Base-by-base conservation (phyloP, 2,113 vertebrate species). In the Gymnarchus niloticus region DNA sequence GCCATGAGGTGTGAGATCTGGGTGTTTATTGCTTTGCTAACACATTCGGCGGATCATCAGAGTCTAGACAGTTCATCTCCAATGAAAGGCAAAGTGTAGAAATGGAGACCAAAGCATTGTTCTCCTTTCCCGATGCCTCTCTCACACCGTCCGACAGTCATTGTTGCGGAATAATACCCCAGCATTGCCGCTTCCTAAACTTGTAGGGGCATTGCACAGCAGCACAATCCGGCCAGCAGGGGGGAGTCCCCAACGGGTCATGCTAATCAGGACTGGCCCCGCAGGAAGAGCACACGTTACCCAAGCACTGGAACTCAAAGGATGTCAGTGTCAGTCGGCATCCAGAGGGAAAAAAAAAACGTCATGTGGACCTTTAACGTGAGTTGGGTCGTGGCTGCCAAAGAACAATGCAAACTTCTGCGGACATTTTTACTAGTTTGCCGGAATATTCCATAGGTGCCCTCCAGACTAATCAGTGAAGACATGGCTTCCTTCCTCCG, bases 161-260 rank as follows among this genome's bases (percentile, higher is more conserved):
- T 95, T 95, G 94, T 95, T 86, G 73, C 61, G 85, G 88, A 90
- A 93, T 92, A 93, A 93, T 92, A 85, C 89, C 89, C 87, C 86
- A 90, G 85, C 90, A 88, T 80, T 80, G 37, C 86, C 83, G 91
- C 91, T 92, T 93, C 92, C 92, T 91, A 91, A 93, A 93, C 69
- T 14, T 93, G 90, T 93, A 82, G 88, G 86, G 88, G 85, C 83
- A 56, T 49, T 88, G 85, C 5, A 56, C 56, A 87, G 87, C 89
- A 87, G 89, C n/a, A 25, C 86, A 57, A 54, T 87, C 89, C 85
- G 73, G 44, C 84, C 87, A 88, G 88, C 86, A 84, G 89, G 89
- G 89, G 51, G 85, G 90, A 87, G 87, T 85, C 89, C 83, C n/a
- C 88, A 89, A 88, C 89, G 89, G 54, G 49, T 89, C 91, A 92